Evolutionary conservation across 2,888 invertebrate genomes (phyloP).

Genomic region (Craniophora ligustri): DNA sequence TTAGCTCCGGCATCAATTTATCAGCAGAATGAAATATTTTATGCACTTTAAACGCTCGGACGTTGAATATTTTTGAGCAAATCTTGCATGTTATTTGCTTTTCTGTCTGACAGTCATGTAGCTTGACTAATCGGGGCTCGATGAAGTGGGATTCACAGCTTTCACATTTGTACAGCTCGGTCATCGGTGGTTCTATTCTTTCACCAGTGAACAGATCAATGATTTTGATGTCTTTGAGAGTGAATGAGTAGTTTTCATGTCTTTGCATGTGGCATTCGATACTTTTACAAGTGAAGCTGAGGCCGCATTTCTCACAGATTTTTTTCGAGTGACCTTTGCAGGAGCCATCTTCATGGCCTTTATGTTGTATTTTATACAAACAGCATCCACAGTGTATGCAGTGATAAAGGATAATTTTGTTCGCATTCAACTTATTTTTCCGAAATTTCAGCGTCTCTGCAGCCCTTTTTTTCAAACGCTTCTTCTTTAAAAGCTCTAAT

Average conservation of each 20-base stretch:
- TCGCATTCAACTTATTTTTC: background rate
- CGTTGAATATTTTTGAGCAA: conserved; percentile 60
- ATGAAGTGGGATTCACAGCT: conserved; percentile 61
- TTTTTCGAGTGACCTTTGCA: conserved; percentile 9
- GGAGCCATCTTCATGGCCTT: conserved; percentile 23
- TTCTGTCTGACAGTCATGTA: conserved; percentile 54
- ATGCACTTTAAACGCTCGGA: conserved; percentile 58
- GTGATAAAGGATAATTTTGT: conserved; percentile 20
- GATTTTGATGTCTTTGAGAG: conserved; percentile 57
- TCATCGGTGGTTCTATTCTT: conserved; percentile 49
- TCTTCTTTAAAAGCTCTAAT: no score
- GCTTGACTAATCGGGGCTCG: accelerated
- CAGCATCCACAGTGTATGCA: conserved; percentile 44
- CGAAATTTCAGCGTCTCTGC: background rate
- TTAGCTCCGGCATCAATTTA: conserved; percentile 53
- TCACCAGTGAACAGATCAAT: conserved; percentile 36
- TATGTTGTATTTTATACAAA: background rate
- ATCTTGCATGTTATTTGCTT: conserved; percentile 47
- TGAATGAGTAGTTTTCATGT: conserved; percentile 35
- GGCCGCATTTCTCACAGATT: conserved; percentile 63
- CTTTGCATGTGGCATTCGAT: conserved; percentile 26
- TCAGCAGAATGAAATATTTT: conserved; percentile 30
- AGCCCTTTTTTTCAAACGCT: no score
- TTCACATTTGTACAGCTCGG: conserved; percentile 54
- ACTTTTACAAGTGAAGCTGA: conserved; percentile 37